A percentile compares a stretch with the other conserved stretches of the same genome.
These are phyloP conservation scores for Nymphalis c-album DNA, from an alignment of 2,888 invertebrate genomes.

Conservation along the genomic window DNA sequence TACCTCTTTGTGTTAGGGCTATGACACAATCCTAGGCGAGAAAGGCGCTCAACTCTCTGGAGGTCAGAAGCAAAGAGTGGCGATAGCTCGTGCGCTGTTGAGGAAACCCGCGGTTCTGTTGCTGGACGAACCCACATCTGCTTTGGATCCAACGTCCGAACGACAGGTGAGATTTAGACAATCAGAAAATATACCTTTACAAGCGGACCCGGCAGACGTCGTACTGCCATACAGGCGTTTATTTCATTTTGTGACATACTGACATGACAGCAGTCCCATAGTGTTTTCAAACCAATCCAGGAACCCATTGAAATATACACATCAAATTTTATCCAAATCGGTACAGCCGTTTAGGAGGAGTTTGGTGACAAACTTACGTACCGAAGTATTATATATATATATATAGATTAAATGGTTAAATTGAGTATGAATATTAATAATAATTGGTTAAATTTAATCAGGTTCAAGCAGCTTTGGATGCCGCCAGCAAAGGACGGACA, in stretches of 20 bases:
- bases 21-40: slow-evolving; percentile 88
- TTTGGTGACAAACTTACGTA: too few species aligned
- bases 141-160: slow-evolving; percentile 90
- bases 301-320: too few species aligned
- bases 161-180: slow-evolving; percentile 75
- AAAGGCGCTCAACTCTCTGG: slow-evolving; percentile 89
- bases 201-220: too few species aligned
- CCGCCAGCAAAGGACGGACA: slow-evolving; percentile 86
- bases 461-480: slow-evolving; percentile 83
- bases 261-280: too few species aligned
- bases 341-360: too few species aligned
- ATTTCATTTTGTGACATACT: too few species aligned
- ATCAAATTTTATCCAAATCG: too few species aligned
- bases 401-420: too few species aligned
- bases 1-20: slow-evolving; percentile 73
- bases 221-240: too few species aligned
- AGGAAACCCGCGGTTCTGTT: slow-evolving; percentile 86
- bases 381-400: too few species aligned
- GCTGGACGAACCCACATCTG: slow-evolving; percentile 92
- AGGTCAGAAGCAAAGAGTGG: slow-evolving; percentile 91
- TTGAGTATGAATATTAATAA: too few species aligned
- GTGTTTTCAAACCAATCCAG: too few species aligned
- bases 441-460: slow-evolving; percentile 28
- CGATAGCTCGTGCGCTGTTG: slow-evolving; percentile 90
- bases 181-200: background rate